Evolutionary conservation across 2,888 invertebrate species (phyloP), one percentile per base, ranked within the genome.

Genomic region (Lapara coniferarum): DNA sequence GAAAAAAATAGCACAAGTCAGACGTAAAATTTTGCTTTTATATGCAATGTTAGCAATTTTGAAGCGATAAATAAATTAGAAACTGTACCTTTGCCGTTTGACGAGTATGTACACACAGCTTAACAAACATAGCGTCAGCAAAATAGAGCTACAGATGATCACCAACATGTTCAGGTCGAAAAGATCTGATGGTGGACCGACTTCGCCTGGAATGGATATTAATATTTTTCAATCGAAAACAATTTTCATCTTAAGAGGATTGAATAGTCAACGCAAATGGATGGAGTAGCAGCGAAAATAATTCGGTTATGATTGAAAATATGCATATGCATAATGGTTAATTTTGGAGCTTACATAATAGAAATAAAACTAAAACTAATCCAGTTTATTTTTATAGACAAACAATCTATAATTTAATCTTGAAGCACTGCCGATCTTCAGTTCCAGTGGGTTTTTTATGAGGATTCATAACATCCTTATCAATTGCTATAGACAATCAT

Each of bases 121-220:
- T 2, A 93, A 71, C 1, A 94, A 82, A 67, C 94, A 94, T 6
- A 92, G 77, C 0, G 90, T 85, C 0, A 94, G 86, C 0, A 94
- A 80, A 2, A 93, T 85, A 2, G 90, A 92, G 72, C 94, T 94
- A 83, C 92, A 91, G 6, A 91, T 78, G 66, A 94, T 94, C 8
- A 94, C 94, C 52, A 93, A 69, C 85, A 93, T 88, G 72, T 94
- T 94, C 13, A 93, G 73, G 71, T 94, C 94, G 67, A 93, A 84
- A 2, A 87, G 72, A 2, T 94, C 94, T 7, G 91, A 89, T 0
- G 94, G 93, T 0, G 94, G 94, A 1, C 92, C 93, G 0, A 94
- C 86, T 83, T 93, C 93, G 78, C 86, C 94, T 94, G 84, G 81
- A 67, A 25, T 74, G 14, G 63, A 44, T 5, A 25, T 25, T 37